These are phyloP conservation scores for Idaea straminata DNA, from an alignment of 2,888 invertebrate species.

Conservation along the genomic window DNA sequence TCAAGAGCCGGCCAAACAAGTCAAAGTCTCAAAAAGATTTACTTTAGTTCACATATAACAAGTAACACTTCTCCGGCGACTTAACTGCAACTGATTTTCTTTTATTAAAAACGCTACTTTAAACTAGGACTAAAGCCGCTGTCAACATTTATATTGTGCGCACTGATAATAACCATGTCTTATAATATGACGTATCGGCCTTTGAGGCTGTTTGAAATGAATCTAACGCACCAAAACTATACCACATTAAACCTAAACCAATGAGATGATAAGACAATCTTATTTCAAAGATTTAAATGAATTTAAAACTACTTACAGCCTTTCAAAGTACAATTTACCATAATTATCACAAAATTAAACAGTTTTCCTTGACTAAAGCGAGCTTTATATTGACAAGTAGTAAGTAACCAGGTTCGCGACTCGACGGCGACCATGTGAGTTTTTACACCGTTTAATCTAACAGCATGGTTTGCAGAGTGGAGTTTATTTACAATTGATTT, in stretches of 20 bases:
- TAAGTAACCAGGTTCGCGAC: slow-evolving; percentile 36
- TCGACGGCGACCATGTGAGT: slow-evolving; percentile 45
- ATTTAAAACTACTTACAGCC: background rate
- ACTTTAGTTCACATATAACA: no score
- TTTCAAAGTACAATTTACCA: background rate
- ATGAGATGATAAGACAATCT: background rate
- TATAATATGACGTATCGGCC: no score
- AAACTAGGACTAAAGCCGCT: no score
- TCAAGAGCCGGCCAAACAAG: no score
- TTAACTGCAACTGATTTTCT: no score
- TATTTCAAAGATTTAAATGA: background rate
- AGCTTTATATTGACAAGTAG: slow-evolving; percentile 41
- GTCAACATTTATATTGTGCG: no score
- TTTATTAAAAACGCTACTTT: no score
- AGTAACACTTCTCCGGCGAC: no score
- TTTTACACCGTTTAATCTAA: slow-evolving; percentile 35
- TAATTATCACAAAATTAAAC: slow-evolving; percentile 17
- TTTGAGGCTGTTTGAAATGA: background rate
- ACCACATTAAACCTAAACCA: slow-evolving; percentile 14
- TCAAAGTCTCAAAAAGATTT: no score
- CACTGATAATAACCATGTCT: no score
- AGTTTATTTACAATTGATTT: slow-evolving; percentile 5
- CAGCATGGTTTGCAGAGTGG: slow-evolving; percentile 37
- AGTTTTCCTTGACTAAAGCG: slow-evolving; percentile 42
- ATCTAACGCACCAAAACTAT: background rate